phyloP scores from a whole-genome alignment of 1,140 invertebrate genomes.

The Palaemon carinicauda region DNA sequence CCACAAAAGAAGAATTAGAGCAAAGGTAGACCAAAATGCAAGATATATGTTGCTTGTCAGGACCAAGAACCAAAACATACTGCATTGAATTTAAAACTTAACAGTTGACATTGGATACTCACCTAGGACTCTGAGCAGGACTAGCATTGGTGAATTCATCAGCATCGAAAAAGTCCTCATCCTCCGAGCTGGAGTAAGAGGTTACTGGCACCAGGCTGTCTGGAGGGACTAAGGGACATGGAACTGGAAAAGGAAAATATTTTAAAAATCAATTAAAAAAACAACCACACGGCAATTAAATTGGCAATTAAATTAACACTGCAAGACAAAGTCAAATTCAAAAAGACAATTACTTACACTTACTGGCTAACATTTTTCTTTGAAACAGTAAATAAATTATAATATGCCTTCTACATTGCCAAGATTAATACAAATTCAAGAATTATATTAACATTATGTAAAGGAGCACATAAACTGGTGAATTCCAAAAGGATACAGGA shows the following conservation, averaged over 20 bases:
- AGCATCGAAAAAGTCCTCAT: slow-evolving; percentile 94
- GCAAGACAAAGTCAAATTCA: neutral
- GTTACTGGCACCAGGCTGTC: slow-evolving; percentile 78
- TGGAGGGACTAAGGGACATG: slow-evolving; percentile 10
- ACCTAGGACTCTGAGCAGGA: slow-evolving; percentile 47
- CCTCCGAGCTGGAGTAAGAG: slow-evolving; percentile 94
- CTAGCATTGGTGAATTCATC: slow-evolving; percentile 70
- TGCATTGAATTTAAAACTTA: neutral
- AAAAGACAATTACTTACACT: neutral
- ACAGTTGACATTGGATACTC: slow-evolving; percentile 2
- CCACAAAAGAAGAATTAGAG: too few species aligned
- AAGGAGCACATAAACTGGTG: too few species aligned
- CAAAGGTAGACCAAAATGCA: too few species aligned
- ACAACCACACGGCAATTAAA: neutral
- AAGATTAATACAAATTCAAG: too few species aligned
- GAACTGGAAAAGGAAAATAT: neutral
- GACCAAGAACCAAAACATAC: neutral
- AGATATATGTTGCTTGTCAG: too few species aligned
- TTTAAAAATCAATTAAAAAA: neutral
- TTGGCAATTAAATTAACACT: neutral
- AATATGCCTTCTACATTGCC: too few species aligned
- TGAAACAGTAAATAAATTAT: too few species aligned
- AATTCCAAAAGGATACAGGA: too few species aligned
- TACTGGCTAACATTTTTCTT: too few species aligned
- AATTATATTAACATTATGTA: too few species aligned